Conservation (phyloP, 2,888 invertebrate species). For the Operophtera brumata region DNA sequence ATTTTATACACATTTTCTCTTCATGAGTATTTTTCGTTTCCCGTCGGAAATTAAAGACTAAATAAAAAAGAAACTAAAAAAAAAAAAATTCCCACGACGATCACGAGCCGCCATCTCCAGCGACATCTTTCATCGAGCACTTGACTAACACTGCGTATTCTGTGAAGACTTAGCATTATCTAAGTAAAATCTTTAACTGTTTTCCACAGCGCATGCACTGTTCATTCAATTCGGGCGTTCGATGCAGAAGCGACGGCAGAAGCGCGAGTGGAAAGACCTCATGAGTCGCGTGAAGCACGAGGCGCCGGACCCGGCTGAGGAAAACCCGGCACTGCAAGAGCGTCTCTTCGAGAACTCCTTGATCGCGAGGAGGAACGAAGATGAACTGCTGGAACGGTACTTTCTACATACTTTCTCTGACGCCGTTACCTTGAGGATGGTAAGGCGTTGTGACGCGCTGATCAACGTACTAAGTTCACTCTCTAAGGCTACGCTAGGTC, state of each 20-base stretch:
- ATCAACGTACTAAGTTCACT: no score
- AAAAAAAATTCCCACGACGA: no score
- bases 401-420: neutral
- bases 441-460: no score
- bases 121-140: neutral
- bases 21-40: no score
- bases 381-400: conserved; percentile 50
- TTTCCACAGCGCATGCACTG: conserved; percentile 47
- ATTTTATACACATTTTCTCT: no score
- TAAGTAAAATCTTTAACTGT: no score
- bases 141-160: no score
- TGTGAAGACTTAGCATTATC: no score
- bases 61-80: no score
- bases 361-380: conserved; percentile 49
- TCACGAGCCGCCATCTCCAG: no score
- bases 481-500: no score
- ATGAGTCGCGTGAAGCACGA: conserved; percentile 47
- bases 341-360: conserved; percentile 75
- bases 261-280: conserved; percentile 64
- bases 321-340: conserved; percentile 72
- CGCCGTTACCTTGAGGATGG: neutral
- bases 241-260: conserved; percentile 56
- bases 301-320: conserved; percentile 78
- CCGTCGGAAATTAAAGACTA: no score
- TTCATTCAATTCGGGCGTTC: conserved; percentile 61